Evolutionary conservation across 2,113 vertebrate genomes (phyloP).

Genomic region (Atherinomorus stipes): DNA sequence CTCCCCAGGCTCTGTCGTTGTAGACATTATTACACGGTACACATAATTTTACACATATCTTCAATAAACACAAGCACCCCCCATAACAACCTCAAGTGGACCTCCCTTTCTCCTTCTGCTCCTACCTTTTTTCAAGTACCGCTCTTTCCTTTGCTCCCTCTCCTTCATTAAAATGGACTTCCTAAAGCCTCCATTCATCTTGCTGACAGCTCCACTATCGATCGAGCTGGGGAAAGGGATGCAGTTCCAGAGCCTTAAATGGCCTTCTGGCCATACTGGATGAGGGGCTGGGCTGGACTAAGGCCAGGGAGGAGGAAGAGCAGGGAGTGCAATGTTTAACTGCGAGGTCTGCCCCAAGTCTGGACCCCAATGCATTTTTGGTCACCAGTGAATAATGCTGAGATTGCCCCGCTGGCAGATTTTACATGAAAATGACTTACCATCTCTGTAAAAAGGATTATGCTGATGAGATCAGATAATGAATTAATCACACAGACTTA

Average conservation of each 20-base stretch:
- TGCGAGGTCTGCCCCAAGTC: constrained; percentile 49
- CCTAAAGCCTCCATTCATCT: constrained; percentile 84
- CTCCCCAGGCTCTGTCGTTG: constrained; percentile 46
- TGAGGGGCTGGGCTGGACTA: constrained; percentile 51
- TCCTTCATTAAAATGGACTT: constrained; percentile 86
- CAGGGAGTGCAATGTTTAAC: constrained; percentile 38
- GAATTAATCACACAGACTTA: constrained; percentile 51
- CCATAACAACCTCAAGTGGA: constrained; percentile 45
- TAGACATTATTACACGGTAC: constrained; percentile 47
- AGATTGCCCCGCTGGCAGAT: constrained; percentile 24
- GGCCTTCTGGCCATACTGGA: constrained; percentile 67
- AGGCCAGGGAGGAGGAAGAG: constrained; percentile 42
- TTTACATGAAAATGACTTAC: constrained; percentile 49
- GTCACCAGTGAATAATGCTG: constrained; percentile 42
- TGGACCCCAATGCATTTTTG: constrained; percentile 40
- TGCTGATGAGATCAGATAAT: constrained; percentile 56
- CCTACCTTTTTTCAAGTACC: constrained; percentile 49
- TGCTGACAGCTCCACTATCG: constrained; percentile 82
- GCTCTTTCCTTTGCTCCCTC: constrained; percentile 70
- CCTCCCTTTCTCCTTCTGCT: constrained; percentile 42
- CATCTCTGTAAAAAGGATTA: constrained; percentile 40
- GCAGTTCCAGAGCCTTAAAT: constrained; percentile 80
- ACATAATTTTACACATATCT: constrained; percentile 50
- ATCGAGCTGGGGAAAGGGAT: constrained; percentile 73
- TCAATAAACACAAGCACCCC: constrained; percentile 62